A percentile compares a stretch with the other conserved stretches of the same genome.
These are phyloP conservation scores for Chaetogeoica ovagalla DNA, from an alignment of 2,888 invertebrate species.

Conservation along the genomic window DNA sequence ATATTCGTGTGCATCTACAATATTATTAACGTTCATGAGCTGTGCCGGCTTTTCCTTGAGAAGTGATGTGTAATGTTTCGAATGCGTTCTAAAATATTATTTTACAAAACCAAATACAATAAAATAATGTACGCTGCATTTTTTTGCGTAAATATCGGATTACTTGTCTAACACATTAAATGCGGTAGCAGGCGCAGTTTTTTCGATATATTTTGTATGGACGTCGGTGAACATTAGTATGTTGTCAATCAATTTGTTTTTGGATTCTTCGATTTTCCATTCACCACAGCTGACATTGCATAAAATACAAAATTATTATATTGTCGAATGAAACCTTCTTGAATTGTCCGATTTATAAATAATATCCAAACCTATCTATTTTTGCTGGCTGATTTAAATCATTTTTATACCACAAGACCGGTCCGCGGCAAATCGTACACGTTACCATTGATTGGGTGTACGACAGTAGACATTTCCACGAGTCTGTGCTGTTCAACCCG, in stretches of 20 bases:
- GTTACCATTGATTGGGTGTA: constrained; percentile 4
- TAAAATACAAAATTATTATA: not conserved
- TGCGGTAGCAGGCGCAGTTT: not conserved
- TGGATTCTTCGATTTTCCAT: constrained; percentile 11
- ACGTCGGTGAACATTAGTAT: constrained; percentile 8
- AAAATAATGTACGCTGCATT: not conserved
- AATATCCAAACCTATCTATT: constrained; percentile 14
- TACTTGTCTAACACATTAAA: not conserved
- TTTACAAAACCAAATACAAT: too few species aligned
- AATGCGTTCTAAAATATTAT: constrained; percentile 8
- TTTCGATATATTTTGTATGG: constrained; percentile 6
- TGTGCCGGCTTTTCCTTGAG: not conserved
- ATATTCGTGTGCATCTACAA: not conserved
- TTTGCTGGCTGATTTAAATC: not conserved
- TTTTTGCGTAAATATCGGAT: not conserved
- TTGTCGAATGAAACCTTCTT: too few species aligned
- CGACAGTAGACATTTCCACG: constrained; percentile 25
- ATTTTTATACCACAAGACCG: constrained; percentile 6
- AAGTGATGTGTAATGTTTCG: not conserved
- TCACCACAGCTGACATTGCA: not conserved
- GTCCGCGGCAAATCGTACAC: constrained; percentile 24
- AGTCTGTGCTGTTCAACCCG: constrained; percentile 6
- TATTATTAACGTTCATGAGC: not conserved
- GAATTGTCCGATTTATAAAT: too few species aligned
- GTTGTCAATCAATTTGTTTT: constrained; percentile 20